These are phyloP conservation scores for Gyrodactylus salaris DNA, from an alignment of 1,140 invertebrate species.

Conservation along the genomic window DNA sequence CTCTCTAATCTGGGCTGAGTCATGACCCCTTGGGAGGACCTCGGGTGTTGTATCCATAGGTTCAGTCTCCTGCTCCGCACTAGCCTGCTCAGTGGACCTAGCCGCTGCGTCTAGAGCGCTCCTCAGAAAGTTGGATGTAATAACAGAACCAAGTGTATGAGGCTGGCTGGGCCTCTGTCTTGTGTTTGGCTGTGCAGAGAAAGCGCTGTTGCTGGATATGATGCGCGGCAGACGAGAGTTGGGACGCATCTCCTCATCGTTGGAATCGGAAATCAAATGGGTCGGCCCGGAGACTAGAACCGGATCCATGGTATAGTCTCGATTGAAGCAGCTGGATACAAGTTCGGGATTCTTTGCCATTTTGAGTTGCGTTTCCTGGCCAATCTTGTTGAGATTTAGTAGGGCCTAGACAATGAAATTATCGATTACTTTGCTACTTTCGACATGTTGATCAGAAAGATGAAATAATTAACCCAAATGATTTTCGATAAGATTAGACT, in stretches of 20 bases:
- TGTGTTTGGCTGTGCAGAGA: background rate
- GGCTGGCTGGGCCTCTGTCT: background rate
- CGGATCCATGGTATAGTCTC: background rate
- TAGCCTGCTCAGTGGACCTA: background rate
- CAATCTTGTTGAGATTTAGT: too few relatives aligned
- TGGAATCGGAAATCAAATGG: background rate
- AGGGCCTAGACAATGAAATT: too few relatives aligned
- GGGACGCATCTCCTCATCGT: background rate
- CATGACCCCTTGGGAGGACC: background rate
- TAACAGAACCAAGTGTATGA: background rate
- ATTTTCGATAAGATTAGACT: too few relatives aligned
- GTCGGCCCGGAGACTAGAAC: background rate
- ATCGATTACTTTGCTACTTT: too few relatives aligned
- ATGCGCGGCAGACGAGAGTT: background rate
- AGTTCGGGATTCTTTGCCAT: too few relatives aligned
- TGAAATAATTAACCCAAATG: too few relatives aligned
- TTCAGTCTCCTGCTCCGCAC: background rate
- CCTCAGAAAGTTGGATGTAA: background rate
- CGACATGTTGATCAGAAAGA: too few relatives aligned
- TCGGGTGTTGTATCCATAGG: background rate
- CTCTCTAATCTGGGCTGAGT: background rate
- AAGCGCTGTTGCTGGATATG: background rate
- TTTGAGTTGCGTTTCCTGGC: too few relatives aligned
- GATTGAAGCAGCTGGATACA: background rate
- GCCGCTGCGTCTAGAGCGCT: background rate